phyloP scores from a whole-genome alignment of 2,113 vertebrate genomes.

The Centropristis striata region DNA sequence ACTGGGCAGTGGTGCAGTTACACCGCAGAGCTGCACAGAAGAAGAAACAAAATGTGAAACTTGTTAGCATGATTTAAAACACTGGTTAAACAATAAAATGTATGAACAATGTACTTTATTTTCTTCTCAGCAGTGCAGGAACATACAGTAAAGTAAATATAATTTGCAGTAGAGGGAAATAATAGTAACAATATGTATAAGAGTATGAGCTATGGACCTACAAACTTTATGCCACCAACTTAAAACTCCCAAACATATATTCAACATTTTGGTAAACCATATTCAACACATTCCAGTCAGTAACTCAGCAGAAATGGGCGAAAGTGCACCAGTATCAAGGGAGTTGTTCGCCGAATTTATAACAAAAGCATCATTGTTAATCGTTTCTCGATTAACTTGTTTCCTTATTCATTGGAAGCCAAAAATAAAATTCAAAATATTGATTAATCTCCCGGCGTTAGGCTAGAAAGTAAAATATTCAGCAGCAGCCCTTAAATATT shows the following conservation, averaged over 20 bases:
- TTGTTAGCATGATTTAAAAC: background rate
- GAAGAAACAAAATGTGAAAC: background rate
- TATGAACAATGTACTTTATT: background rate
- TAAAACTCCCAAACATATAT: too few species aligned
- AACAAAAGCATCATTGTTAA: too few species aligned
- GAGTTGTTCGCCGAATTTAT: too few species aligned
- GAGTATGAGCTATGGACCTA: background rate
- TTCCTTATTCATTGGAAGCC: too few species aligned
- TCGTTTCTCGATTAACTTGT: too few species aligned
- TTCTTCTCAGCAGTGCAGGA: background rate
- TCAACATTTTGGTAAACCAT: too few species aligned
- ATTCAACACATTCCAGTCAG: too few species aligned
- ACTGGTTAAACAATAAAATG: background rate
- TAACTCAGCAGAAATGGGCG: too few species aligned
- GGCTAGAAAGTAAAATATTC: background rate
- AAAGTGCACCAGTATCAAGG: too few species aligned
- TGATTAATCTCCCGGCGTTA: background rate
- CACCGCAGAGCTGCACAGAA: constrained; percentile 88
- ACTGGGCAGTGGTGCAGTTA: constrained; percentile 88
- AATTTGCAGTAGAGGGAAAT: constrained; percentile 33
- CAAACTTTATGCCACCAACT: background rate
- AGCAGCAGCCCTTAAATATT: background rate
- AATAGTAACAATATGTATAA: background rate
- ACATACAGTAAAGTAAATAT: background rate
- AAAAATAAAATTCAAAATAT: too few species aligned